Base-by-base conservation (phyloP, 92 coral and sea anemone genomes). In the Actinernus sp. region DNA sequence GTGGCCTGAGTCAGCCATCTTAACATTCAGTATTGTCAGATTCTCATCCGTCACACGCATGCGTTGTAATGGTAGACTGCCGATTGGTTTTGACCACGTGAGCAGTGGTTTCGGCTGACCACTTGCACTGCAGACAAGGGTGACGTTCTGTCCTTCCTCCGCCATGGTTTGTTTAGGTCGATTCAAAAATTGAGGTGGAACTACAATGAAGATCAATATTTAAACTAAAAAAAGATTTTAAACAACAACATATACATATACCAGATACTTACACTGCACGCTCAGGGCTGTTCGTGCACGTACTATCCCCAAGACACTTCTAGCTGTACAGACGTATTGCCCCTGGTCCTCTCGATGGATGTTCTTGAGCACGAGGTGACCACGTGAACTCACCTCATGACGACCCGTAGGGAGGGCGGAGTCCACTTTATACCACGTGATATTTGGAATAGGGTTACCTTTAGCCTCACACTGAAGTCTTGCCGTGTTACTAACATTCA, bases 241-340 rank as follows among this genome's bases (percentile, higher is more conserved):
- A n/a, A n/a, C n/a, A n/a, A n/a, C n/a, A n/a, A n/a, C n/a, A n/a
- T n/a, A n/a, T n/a, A n/a, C n/a, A n/a, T 19, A 21, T 14, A 37
- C 33, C 43, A 10, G n/a, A 17, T 8, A 17, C 58, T 39, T 31
- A 74, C 81, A 71, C 31, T 74, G 81, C 2, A 74, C 73, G 18
- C 52, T 51, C 8, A 74, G 54, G 21, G 27, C 5, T 3, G 81
- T 72, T 13, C 60, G 37, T 2, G 51, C 51, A 38, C 64, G 22
- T 31, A 48, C 81, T 18, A 31, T 62, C 12, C 81, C 81, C 38
- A 74, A 43, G 12, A 74, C 63, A 44, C 64, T 74, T 49, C 28
- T 33, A 12, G 81, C 81, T 17, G 63, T 33, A 29, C 81, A 73
- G 32, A 44, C 52, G 53, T 74, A 74, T 20, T 49, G 32, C 36